These are phyloP conservation scores for Pyrocoelia pectoralis DNA, from an alignment of 2,888 invertebrate genomes.

Conservation along the genomic window DNA sequence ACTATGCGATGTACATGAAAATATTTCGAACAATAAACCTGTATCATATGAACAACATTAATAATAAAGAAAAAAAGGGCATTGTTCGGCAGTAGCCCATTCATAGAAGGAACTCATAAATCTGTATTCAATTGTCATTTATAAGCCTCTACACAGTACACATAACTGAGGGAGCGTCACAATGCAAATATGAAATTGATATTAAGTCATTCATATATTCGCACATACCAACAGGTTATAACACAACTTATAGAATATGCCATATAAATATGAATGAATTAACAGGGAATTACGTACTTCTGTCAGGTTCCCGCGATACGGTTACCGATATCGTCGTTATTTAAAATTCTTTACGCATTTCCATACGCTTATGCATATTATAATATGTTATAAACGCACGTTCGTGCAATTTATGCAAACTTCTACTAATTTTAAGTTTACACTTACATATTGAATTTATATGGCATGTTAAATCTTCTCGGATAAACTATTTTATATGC, in stretches of 20 bases:
- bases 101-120: conserved; percentile 18
- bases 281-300: conserved; percentile 38
- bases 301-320: conserved; percentile 36
- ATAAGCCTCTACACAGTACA: conserved; percentile 34
- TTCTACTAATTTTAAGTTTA: conserved; percentile 23
- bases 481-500: conserved; percentile 39
- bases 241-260: conserved; percentile 25
- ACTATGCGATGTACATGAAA: not conserved
- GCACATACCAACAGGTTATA: conserved; percentile 39
- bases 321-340: conserved; percentile 26
- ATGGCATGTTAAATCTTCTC: conserved; percentile 20
- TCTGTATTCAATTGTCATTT: conserved; percentile 19
- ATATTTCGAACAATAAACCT: not conserved
- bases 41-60: not conserved
- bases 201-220: conserved; percentile 42
- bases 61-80: conserved; percentile 12
- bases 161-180: conserved; percentile 34
- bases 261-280: conserved; percentile 46
- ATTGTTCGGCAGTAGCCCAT: conserved; percentile 15
- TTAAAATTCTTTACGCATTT: conserved; percentile 24
- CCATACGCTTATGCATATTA: conserved; percentile 27
- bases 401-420: conserved; percentile 23
- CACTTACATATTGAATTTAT: conserved; percentile 12
- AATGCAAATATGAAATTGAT: conserved; percentile 39
- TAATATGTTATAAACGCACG: conserved; percentile 23